Percentiles rank a stretch among this genome's conserved stretches.
Evolutionary conservation across 2,113 vertebrate genomes (phyloP).

Genomic region (Oryctolagus cuniculus): mOryCun1.1 NC_091453.1:31157501-31158000

Average conservation of each 20-base stretch:
- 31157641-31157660: not conserved
- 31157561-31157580: not conserved
- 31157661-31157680: constrained; percentile 29
- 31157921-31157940: not conserved
- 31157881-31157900: not conserved
- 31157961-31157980: not conserved
- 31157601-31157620: constrained; percentile 35
- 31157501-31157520: not conserved
- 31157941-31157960: constrained; percentile 23
- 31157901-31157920: constrained; percentile 35
- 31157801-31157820: constrained; percentile 20
- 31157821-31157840: not conserved
- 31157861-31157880: not conserved
- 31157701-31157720: constrained; percentile 50
- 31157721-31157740: constrained; percentile 5
- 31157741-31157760: constrained; percentile 8
- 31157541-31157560: constrained; percentile 24
- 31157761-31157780: not conserved
- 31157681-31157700: constrained; percentile 41
- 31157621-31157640: constrained; percentile 29
- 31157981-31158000: not conserved
- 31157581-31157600: not conserved
- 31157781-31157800: constrained; percentile 11
- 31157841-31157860: not conserved
- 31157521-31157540: constrained; percentile 15